Evolutionary conservation across 2,113 vertebrate genomes (phyloP), one percentile per base, ranked within the genome.

Genomic region (Synodontis membranacea): DNA sequence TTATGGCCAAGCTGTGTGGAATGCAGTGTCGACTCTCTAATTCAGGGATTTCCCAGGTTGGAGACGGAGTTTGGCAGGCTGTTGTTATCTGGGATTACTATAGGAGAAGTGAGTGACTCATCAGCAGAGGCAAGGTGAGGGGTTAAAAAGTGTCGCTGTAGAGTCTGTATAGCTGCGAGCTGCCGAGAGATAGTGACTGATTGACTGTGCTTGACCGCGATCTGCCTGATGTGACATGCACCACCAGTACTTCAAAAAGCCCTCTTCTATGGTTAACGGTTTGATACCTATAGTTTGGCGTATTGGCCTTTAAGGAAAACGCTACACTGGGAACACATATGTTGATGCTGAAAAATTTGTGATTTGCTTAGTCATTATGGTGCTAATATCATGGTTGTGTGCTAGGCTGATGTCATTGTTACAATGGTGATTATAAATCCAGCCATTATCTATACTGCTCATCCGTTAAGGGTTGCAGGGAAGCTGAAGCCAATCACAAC

Each of bases 181-280:
- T 74, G 64, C 86, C 90, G 54, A 88, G 80, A 70, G 86, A 93
- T 92, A 90, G 90, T 91, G 91, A 91, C 87, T 91, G 84, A 87
- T 83, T 92, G 86, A 92, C 86, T 85, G 84, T 80, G 84, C 87
- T 83, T 92, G 86, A 92, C 86, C 84, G 84, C 78, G 85, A 92
- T 88, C 87, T 85, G 15, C 42, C 46, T 87, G 62, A 85, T 88
- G 39, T 48, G 15, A 4, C 17, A 34, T 54, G 56, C 64, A 44
- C 62, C 74, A 39, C 64, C n/a, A n/a, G n/a, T n/a, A 21, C 25
- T 76, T 39, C 68, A 50, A 9, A 78, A 78, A 52, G 44, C 28
- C n/a, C 1, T 31, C 0, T 3, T 31, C 46, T 31, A 78, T 19
- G 28, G 44, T 15, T 44, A 75, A n/a, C 3, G 7, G 66, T 39